phyloP scores from a whole-genome alignment of 2,113 vertebrate genomes.

The Esox niger region DNA sequence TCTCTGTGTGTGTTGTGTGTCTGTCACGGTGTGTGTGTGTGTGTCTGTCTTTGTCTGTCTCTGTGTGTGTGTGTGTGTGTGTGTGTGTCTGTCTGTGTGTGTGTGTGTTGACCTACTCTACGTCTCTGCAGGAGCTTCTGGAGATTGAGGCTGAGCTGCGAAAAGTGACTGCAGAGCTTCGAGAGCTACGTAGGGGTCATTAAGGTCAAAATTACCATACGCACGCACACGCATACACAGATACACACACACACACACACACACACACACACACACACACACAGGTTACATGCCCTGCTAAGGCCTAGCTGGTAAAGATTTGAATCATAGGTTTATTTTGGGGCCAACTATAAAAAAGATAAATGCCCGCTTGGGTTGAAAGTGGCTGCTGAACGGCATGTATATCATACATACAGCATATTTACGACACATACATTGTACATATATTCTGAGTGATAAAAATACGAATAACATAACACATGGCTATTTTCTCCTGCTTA shows the following conservation, averaged over 20 bases:
- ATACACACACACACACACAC: slow-evolving; percentile 27
- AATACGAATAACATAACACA: neutral
- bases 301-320: too few relatives aligned
- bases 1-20: too few relatives aligned
- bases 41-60: slow-evolving; percentile 7
- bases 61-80: slow-evolving; percentile 21
- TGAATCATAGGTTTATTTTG: too few relatives aligned
- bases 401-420: slow-evolving; percentile 24
- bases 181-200: slow-evolving; percentile 66
- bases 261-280: slow-evolving; percentile 31
- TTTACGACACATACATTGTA: slow-evolving; percentile 8
- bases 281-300: too few relatives aligned
- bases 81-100: neutral
- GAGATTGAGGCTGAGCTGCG: slow-evolving; percentile 75
- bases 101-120: neutral
- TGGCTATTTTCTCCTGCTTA: too few relatives aligned
- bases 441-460: too few relatives aligned
- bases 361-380: too few relatives aligned
- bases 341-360: too few relatives aligned
- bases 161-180: slow-evolving; percentile 70
- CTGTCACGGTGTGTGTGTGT: slow-evolving; percentile 1
- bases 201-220: slow-evolving; percentile 41
- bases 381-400: too few relatives aligned
- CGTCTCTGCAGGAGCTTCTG: slow-evolving; percentile 63
- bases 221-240: slow-evolving; percentile 19